Base-by-base conservation (phyloP, 1,140 invertebrate species). In the Mycetomoellerius zeteki region DNA sequence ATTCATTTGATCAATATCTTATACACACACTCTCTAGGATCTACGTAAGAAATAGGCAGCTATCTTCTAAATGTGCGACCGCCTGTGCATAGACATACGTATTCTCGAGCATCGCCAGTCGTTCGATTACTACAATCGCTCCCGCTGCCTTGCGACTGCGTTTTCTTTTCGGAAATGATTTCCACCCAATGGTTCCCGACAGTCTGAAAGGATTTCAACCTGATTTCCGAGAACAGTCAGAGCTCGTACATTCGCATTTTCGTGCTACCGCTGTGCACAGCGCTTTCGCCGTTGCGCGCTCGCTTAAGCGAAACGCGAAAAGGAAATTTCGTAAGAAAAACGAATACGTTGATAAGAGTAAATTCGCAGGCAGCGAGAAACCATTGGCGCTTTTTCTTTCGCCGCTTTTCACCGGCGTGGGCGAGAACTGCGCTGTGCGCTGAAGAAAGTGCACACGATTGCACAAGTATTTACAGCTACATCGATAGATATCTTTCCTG, bases 81-180 rank as follows among this genome's bases (percentile, higher is more conserved):
- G 16, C n/a, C 10, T n/a, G 33, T 47, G 37, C 58, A 58, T 37
- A 54, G 12, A 21, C n/a, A 30, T 30, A 56, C 65, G 37, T 27
- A 85, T 65, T 21, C 77, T 60, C n/a, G 37, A 85, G 47, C 19
- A 30, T 2, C 43, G 43, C 7, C 88, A 82, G 80, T 91, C 86
- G 86, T 86, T 85, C 88, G 86, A 90, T 92, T 91, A 90, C 87
- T 81, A 71, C 91, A 86, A 89, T 91, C 88, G 89, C 85, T 75
- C 90, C 88, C 88, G 56, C 71, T 73, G 47, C 65, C 56, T 43
- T 56, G 73, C 82, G 58, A 78, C 73, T 85, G 62, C 73, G 58
- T 58, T 62, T 37, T 78, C 82, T 65, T 85, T 85, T 78, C 82
- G 75, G 75, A 78, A 78, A 85, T 85, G 82, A 85, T 85, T 85